Evolutionary conservation across 2,797 vertebrate genomes (phyloP), one percentile per base, ranked within the genome.

Genomic region (Pangasius djambal): DNA sequence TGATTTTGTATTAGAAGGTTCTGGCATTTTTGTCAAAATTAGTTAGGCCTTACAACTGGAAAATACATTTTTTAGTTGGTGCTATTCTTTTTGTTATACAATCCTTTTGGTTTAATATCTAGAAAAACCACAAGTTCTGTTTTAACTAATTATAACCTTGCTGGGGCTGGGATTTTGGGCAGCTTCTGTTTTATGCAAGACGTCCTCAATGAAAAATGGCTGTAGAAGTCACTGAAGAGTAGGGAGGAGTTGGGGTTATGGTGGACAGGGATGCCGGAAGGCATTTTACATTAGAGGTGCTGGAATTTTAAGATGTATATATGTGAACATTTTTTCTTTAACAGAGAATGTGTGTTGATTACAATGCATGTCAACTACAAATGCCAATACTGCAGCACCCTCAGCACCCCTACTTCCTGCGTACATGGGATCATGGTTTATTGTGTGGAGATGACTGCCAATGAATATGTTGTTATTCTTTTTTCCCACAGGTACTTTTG

Each of bases 401-500:
- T 57, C n/a, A 57, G n/a, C 15, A 22, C 34, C 13, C 12, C 12
- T 83, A 63, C 20, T 83, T 83, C 22, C 20, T 48, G 59, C 3
- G 6, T 83, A n/a, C 34, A 15, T 83, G 0, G 34, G 48, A n/a
- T 83, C 16, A 6, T 83, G 40, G 81, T 82, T 82, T 83, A n/a
- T 55, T 84, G 40, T 67, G 25, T 84, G 40, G 37, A 16, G 6
- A 83, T 12, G n/a, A 10, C 55, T 81, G 18, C 6, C 18, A 65
- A 1, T 65, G 59, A 18, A 67, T 34, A 48, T 67, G 28, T 44
- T 82, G 4, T 22, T 18, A n/a, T 87, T 67, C 5, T 37, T 75
- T 1, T 48, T 85, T 79, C 87, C 77, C 90, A 72, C 91, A 98
- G 98, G 97, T 78, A 98, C 97, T 15, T 98, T 98, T 93, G 97